phyloP scores from a whole-genome alignment of 2,797 vertebrate species.

The Myripristis murdjan region DNA sequence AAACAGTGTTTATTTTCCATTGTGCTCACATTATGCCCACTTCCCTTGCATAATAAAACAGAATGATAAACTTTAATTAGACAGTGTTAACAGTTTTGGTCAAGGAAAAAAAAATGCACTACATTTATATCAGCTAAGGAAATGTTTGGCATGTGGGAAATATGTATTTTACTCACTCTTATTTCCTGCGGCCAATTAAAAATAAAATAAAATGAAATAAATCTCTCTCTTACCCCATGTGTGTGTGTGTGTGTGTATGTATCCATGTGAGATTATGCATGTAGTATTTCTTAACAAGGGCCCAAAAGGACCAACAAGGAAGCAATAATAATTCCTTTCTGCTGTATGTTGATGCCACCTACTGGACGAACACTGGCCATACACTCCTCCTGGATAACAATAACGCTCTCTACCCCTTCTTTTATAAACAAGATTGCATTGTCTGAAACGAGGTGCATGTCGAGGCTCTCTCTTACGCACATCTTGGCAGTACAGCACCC shows the following conservation, averaged over 20 bases:
- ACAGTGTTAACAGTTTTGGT: too few relatives aligned
- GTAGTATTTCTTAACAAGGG: background rate
- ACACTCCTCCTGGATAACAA: conserved; percentile 32
- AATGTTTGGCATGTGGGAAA: too few relatives aligned
- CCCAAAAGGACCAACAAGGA: background rate
- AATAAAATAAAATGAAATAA: too few relatives aligned
- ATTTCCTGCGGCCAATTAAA: background rate
- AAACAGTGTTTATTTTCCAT: too few relatives aligned
- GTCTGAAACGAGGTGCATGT: background rate
- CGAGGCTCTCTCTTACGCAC: background rate
- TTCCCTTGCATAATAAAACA: too few relatives aligned
- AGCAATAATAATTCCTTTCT: background rate
- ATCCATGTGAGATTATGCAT: background rate
- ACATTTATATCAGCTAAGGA: too few relatives aligned
- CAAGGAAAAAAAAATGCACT: too few relatives aligned
- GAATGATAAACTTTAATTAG: too few relatives aligned
- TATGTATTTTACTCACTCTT: too few relatives aligned
- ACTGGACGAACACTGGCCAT: conserved; percentile 54
- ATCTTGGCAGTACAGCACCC: conserved; percentile 4
- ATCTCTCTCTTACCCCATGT: background rate
- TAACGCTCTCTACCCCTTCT: background rate
- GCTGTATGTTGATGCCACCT: conserved; percentile 77
- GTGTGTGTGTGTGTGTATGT: background rate
- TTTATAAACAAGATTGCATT: conserved; percentile 16
- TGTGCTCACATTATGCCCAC: too few relatives aligned